These are phyloP conservation scores for Nyctibius bracteatus DNA, from an alignment of 2,113 vertebrate species.

Conservation along the genomic window DNA sequence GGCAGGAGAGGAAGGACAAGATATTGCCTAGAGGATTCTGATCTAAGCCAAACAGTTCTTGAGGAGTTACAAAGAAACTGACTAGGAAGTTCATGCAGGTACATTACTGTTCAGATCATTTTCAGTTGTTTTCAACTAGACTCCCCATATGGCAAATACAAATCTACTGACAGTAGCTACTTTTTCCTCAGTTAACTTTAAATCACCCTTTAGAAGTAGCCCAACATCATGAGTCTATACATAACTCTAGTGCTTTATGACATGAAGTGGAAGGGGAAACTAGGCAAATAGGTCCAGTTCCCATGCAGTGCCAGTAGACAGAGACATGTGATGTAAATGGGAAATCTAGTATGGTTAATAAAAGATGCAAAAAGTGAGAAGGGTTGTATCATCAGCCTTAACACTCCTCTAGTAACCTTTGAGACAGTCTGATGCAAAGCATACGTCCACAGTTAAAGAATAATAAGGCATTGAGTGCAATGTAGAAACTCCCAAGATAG, in stretches of 20 bases:
- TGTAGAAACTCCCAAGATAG: not conserved
- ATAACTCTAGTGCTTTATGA: not conserved
- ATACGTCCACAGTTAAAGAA: not conserved
- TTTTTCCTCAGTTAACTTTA: not conserved
- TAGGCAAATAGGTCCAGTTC: not conserved
- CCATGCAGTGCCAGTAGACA: not conserved
- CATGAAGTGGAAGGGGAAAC: not conserved
- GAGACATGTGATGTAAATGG: accelerated
- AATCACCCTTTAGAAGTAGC: not conserved
- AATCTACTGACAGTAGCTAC: not conserved
- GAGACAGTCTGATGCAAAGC: not conserved
- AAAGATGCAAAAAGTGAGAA: not conserved
- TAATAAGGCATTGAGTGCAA: not conserved
- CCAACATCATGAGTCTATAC: not conserved
- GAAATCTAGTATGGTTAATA: not conserved
- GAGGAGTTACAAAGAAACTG: not conserved
- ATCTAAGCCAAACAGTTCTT: not conserved
- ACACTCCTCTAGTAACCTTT: not conserved
- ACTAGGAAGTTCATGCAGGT: not conserved
- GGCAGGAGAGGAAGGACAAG: not conserved
- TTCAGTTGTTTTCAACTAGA: not conserved
- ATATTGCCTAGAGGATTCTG: not conserved
- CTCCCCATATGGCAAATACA: not conserved
- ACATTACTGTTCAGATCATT: not conserved
- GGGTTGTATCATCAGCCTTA: not conserved